Evolutionary conservation across 1,140 invertebrate genomes (phyloP).

Genomic region (Nasonia vitripennis): DNA sequence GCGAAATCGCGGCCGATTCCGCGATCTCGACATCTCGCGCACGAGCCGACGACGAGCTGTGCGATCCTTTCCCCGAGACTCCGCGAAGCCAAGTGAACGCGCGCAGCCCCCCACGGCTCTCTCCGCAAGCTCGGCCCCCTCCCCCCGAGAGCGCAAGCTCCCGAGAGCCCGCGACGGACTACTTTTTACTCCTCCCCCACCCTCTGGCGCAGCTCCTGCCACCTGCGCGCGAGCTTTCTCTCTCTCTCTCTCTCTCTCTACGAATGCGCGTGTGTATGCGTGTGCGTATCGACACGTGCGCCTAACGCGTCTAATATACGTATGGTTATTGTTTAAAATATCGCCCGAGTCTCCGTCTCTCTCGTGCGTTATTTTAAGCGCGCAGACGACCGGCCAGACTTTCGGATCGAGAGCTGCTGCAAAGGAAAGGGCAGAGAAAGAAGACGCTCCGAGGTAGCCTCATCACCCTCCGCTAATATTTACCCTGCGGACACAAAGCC

Average conservation of each 20-base stretch:
- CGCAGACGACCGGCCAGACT: background rate
- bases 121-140: background rate
- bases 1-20: too few relatives aligned
- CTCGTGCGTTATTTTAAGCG: constrained; percentile 9
- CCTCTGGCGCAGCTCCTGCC: background rate
- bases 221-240: background rate
- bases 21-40: too few relatives aligned
- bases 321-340: background rate
- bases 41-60: too few relatives aligned
- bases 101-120: too few relatives aligned
- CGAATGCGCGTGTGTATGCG: background rate
- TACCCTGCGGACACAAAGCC: constrained; percentile 43
- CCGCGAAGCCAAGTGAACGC: background rate
- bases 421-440: constrained; percentile 12
- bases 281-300: background rate
- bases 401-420: background rate
- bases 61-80: background rate
- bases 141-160: background rate
- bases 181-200: background rate
- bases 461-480: constrained; percentile 53
- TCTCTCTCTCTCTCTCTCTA: background rate
- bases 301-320: too few relatives aligned
- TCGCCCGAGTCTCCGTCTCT: too few relatives aligned
- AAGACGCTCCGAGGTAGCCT: constrained; percentile 31
- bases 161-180: background rate